These are phyloP conservation scores for Herminia tarsipennalis DNA, from an alignment of 2,888 invertebrate genomes.

Conservation along the genomic window DNA sequence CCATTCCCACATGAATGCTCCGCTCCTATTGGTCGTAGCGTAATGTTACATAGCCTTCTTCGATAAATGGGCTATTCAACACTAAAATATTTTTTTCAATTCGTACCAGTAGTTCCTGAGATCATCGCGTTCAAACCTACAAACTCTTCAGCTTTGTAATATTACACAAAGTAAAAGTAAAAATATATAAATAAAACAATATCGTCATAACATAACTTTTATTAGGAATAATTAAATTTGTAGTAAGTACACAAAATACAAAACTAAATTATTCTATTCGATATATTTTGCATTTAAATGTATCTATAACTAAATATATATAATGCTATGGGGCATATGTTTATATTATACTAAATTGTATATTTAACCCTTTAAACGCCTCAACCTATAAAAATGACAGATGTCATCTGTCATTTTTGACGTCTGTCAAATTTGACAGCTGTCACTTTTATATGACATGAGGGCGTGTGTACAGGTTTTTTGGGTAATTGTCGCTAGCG, in stretches of 20 bases:
- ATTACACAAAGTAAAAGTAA: background rate
- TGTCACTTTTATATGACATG: background rate
- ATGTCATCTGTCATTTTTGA: background rate
- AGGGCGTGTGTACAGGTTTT: background rate
- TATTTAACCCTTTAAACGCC: background rate
- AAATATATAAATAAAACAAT: conserved; percentile 25
- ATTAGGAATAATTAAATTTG: conserved; percentile 41
- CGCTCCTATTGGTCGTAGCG: too few species aligned
- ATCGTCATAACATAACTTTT: conserved; percentile 39
- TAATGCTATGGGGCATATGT: conserved; percentile 16
- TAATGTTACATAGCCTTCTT: too few species aligned
- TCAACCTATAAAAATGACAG: background rate
- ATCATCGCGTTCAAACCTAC: too few species aligned
- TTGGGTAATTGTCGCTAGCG: conserved; percentile 9
- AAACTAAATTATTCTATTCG: conserved; percentile 65
- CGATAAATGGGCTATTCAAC: too few species aligned
- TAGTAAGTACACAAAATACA: conserved; percentile 75
- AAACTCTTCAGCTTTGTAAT: too few species aligned
- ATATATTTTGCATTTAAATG: conserved; percentile 36
- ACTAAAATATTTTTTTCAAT: too few species aligned
- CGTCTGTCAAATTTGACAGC: conserved; percentile 4
- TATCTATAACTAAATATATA: conserved; percentile 28
- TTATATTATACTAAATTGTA: conserved; percentile 6
- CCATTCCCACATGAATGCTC: too few species aligned
- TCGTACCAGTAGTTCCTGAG: too few species aligned